phyloP scores from a whole-genome alignment of 2,888 invertebrate genomes.

The Parnassius orleans region DNA sequence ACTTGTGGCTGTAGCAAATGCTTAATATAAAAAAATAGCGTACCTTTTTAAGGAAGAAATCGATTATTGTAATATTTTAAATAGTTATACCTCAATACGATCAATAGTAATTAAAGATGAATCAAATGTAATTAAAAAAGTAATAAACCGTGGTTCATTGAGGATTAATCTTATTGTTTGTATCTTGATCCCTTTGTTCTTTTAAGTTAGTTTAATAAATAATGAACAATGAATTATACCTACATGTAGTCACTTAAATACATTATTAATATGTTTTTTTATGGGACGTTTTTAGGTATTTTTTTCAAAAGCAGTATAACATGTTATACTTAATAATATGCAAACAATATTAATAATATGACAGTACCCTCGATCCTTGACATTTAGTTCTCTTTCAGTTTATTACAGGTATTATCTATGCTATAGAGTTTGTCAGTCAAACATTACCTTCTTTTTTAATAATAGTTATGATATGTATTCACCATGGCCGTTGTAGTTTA shows the following conservation, averaged over 20 bases:
- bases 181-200: conserved; percentile 10
- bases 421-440: too few species aligned
- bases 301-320: too few species aligned
- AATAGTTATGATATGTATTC: too few species aligned
- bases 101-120: conserved; percentile 2
- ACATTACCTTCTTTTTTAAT: neutral
- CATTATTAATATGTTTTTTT: neutral
- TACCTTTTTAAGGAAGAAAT: neutral
- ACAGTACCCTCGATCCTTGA: too few species aligned
- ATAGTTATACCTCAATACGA: neutral
- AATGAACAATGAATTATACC: conserved; percentile 6
- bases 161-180: conserved; percentile 5
- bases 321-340: too few species aligned
- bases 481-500: too few species aligned
- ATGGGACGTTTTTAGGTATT: too few species aligned
- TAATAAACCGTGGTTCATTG: conserved; percentile 4
- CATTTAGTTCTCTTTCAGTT: neutral
- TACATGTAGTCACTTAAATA: conserved; percentile 19
- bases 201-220: neutral
- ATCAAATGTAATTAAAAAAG: conserved; percentile 5
- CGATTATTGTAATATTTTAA: neutral
- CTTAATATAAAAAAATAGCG: neutral
- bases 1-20: neutral
- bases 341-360: too few species aligned
- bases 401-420: too few species aligned